A percentile compares a stretch with the other conserved stretches of the same genome.
These are phyloP conservation scores for Trichosurus vulpecula DNA, from an alignment of 2,797 vertebrate genomes.

Conservation along the genomic window DNA sequence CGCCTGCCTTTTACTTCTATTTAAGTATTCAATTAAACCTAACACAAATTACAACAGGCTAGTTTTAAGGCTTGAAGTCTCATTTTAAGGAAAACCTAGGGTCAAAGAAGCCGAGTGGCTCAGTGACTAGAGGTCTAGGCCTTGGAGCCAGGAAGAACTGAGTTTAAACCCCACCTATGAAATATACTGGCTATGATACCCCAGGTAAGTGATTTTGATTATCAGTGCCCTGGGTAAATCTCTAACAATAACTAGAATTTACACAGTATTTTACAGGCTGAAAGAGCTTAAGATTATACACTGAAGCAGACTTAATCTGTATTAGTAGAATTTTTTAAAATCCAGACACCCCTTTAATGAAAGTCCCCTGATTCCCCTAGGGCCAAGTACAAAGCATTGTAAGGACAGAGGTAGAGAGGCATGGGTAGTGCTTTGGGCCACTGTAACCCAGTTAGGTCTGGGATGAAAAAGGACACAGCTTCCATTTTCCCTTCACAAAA, in stretches of 20 bases:
- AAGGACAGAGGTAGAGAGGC: not conserved
- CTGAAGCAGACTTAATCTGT: not conserved
- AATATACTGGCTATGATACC: not conserved
- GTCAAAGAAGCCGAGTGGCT: not conserved
- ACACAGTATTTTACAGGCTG: not conserved
- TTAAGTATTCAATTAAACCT: not conserved
- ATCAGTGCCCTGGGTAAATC: not conserved
- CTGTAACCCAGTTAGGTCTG: not conserved
- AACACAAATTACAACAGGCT: not conserved
- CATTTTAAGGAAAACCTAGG: too few species aligned
- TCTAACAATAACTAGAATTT: not conserved
- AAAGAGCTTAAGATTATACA: not conserved
- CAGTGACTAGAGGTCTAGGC: not conserved
- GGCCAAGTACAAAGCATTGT: not conserved
- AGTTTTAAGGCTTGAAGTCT: not conserved
- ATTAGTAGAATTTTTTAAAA: not conserved
- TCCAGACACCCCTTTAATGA: not conserved
- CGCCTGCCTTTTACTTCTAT: not conserved
- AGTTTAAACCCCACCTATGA: not conserved
- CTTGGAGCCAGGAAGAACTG: not conserved
- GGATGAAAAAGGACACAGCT: not conserved
- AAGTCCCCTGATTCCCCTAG: not conserved
- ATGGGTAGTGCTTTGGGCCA: not conserved
- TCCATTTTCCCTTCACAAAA: not conserved
- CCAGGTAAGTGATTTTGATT: not conserved